A percentile compares a stretch with the other conserved stretches of the same genome.
Evolutionary conservation across 2,113 vertebrate species (phyloP).

Genomic region (Amblyornis subalaris): DNA sequence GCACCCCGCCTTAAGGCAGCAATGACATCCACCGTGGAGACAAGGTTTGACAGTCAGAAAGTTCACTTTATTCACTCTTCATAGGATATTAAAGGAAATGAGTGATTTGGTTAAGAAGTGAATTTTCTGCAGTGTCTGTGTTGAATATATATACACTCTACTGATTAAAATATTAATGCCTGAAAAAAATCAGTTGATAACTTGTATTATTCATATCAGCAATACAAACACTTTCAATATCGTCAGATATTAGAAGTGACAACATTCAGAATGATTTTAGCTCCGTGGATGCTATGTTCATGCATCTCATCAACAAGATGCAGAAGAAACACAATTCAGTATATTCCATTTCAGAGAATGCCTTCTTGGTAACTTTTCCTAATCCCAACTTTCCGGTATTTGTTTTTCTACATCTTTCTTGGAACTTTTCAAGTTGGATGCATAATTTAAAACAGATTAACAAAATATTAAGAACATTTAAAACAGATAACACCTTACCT

Average conservation of each 20-base stretch:
- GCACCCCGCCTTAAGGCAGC: not conserved
- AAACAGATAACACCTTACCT: slow-evolving; percentile 74
- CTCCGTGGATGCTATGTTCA: not conserved
- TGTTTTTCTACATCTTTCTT: not conserved
- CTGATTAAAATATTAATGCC: not conserved
- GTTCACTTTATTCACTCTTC: not conserved
- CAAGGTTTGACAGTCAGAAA: not conserved
- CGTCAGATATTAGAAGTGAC: not conserved
- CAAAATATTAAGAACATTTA: not conserved
- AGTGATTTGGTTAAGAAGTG: not conserved
- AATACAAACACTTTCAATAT: not conserved
- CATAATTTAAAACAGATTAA: not conserved
- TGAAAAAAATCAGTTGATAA: not conserved
- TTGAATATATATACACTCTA: not conserved
- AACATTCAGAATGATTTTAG: not conserved
- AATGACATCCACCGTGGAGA: not conserved
- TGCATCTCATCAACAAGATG: not conserved
- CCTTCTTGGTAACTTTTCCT: not conserved
- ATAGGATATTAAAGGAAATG: not conserved
- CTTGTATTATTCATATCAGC: not conserved
- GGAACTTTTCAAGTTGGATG: not conserved
- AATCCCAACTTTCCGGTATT: not conserved
- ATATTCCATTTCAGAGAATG: not conserved
- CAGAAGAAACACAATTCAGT: not conserved
- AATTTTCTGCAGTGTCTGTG: not conserved